A percentile compares a stretch with the other conserved stretches of the same genome.
These are phyloP conservation scores for Athripsodes cinereus DNA, from an alignment of 2,888 invertebrate genomes.

Conservation along the genomic window DNA sequence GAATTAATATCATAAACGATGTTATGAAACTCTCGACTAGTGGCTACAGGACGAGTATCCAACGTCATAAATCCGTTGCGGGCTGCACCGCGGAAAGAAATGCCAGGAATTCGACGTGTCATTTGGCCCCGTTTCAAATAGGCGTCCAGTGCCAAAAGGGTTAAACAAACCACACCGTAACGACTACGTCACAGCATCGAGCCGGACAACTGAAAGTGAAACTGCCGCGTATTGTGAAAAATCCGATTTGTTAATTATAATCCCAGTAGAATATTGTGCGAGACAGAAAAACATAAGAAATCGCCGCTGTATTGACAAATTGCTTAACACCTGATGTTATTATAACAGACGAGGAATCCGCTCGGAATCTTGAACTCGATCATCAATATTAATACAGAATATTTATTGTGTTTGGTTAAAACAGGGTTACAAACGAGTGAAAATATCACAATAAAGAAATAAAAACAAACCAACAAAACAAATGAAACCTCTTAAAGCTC, in stretches of 20 bases:
- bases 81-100: conserved; percentile 17
- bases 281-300: neutral
- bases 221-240: neutral
- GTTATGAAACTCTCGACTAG: no score
- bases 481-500: no score
- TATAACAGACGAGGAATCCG: neutral
- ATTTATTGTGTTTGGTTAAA: no score
- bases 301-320: no score
- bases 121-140: conserved; percentile 19
- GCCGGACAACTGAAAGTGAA: neutral
- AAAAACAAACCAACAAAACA: no score
- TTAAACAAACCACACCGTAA: neutral
- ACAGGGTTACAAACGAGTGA: no score
- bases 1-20: no score
- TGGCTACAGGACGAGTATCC: no score
- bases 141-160: conserved; percentile 13
- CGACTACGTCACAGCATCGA: neutral
- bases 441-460: no score
- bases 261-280: neutral
- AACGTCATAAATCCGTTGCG: neutral
- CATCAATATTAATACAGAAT: neutral
- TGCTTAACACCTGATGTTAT: neutral
- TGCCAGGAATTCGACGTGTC: conserved; percentile 14
- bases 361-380: neutral
- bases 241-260: neutral